Conservation (phyloP, 2,797 vertebrate genomes). For the Sarcophilus harrisii region DNA sequence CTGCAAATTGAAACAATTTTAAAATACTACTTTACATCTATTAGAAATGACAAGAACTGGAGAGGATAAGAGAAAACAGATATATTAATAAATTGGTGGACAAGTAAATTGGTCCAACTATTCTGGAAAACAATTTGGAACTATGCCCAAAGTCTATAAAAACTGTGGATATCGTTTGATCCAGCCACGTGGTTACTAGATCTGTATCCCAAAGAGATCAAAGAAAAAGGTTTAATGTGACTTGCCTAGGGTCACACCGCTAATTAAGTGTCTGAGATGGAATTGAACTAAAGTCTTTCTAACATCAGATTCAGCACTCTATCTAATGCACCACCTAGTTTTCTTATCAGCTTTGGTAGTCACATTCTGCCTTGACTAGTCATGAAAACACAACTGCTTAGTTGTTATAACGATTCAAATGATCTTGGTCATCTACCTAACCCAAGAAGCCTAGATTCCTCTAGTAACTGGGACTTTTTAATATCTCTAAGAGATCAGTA, state of each 20-base stretch:
- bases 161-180: too few relatives aligned
- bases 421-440: neutral
- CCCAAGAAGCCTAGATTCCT: neutral
- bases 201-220: too few relatives aligned
- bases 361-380: neutral
- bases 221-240: neutral
- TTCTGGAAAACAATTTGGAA: too few relatives aligned
- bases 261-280: neutral
- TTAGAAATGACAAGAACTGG: too few relatives aligned
- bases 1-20: too few relatives aligned
- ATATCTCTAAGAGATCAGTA: neutral
- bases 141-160: too few relatives aligned
- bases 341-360: too few relatives aligned
- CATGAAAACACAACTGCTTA: neutral
- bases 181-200: too few relatives aligned
- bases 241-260: neutral
- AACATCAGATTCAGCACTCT: neutral
- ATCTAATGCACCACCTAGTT: neutral
- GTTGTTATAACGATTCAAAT: neutral
- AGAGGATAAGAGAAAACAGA: too few relatives aligned
- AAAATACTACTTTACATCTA: too few relatives aligned
- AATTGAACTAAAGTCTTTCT: neutral
- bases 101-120: too few relatives aligned
- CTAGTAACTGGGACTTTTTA: neutral
- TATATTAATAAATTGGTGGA: too few relatives aligned